A percentile compares a stretch with the other conserved stretches of the same genome.
These are phyloP conservation scores for Drosophila eugracilis DNA, from an alignment of 1,140 invertebrate genomes.

Conservation along the genomic window DNA sequence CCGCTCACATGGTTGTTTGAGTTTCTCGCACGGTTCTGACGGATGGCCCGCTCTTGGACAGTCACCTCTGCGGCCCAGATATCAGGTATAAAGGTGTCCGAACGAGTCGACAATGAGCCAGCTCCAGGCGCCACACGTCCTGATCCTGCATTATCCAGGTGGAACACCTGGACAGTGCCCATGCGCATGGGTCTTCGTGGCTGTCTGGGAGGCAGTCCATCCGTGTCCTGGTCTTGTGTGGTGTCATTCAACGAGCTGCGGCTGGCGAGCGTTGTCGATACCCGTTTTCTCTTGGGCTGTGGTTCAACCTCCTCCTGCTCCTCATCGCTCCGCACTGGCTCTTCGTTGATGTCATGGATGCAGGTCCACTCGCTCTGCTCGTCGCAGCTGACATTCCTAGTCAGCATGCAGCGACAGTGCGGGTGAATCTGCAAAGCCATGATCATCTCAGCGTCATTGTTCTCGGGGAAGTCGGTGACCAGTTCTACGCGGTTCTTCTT, in stretches of 20 bases:
- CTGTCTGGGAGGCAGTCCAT: slow-evolving; percentile 5
- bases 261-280: neutral
- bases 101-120: neutral
- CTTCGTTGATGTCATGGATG: slow-evolving; percentile 92
- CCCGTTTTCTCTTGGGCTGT: slow-evolving; percentile 84
- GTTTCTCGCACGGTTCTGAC: slow-evolving; percentile 64
- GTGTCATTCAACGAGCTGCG: neutral
- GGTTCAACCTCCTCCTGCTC: slow-evolving; percentile 49
- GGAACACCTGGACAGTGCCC: slow-evolving; percentile 45
- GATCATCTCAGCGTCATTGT: slow-evolving; percentile 95
- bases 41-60: slow-evolving; percentile 74
- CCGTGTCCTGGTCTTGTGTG: slow-evolving; percentile 3
- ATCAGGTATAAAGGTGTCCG: slow-evolving; percentile 75
- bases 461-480: slow-evolving; percentile 94
- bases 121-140: slow-evolving; percentile 2
- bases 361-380: slow-evolving; percentile 97
- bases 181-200: slow-evolving; percentile 19
- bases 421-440: slow-evolving; percentile 96
- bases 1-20: slow-evolving; percentile 60
- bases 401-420: slow-evolving; percentile 94
- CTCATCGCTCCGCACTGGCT: slow-evolving; percentile 50
- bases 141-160: slow-evolving; percentile 24
- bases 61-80: slow-evolving; percentile 84
- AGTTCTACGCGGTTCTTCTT: slow-evolving; percentile 94
- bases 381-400: slow-evolving; percentile 93